Base-by-base conservation (phyloP, 2,888 invertebrate species). In the Athalia cordata region DNA sequence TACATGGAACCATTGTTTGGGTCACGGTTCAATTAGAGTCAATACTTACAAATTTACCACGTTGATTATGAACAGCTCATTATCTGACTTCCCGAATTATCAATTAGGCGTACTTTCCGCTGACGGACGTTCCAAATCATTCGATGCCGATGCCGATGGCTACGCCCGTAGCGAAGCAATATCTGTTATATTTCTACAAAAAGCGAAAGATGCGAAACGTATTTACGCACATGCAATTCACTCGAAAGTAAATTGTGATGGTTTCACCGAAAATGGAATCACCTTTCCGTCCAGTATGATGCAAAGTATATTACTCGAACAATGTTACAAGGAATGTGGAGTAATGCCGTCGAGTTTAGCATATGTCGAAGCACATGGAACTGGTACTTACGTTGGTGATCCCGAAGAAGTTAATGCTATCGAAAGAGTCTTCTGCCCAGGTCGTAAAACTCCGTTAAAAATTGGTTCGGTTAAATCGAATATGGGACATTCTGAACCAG, bases 391-490 rank as follows among this genome's bases (percentile, higher is more conserved):
- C 81, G 95, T 96, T 2, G 98, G 99, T 13, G 99, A 99, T 91
- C 98, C 98, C 0, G 97, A 98, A 88, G 99, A 99, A 90, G 92
- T 97, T 78, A 92, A 94, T 82, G 96, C 97, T 0, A 93, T 99
- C 72, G 95, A 96, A 70, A 94, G 94, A 82, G 93, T 96, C 49
- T 94, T 97, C 88, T 95, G 95, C 86, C 92, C 93, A 4, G 93
- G 93, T 29, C 92, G 97, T 11, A 93, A 92, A 0, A 94, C 93
- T 0, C 95, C 98, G 0, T 92, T 98, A 0, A 90, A 93, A 70
- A 95, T 99, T 79, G 98, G 98, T 2, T 97, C 98, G 0, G 94
- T 98, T 49, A 99, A 99, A 88, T 97, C 98, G 0, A 99, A 98
- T 90, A 92, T 98, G 89, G 98, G 99, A 0, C 99, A 99, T 90